Percentiles rank a stretch among this genome's conserved stretches.
phyloP scores from a whole-genome alignment of 2,888 invertebrate genomes.

The Drosophila subquinaria region DNA sequence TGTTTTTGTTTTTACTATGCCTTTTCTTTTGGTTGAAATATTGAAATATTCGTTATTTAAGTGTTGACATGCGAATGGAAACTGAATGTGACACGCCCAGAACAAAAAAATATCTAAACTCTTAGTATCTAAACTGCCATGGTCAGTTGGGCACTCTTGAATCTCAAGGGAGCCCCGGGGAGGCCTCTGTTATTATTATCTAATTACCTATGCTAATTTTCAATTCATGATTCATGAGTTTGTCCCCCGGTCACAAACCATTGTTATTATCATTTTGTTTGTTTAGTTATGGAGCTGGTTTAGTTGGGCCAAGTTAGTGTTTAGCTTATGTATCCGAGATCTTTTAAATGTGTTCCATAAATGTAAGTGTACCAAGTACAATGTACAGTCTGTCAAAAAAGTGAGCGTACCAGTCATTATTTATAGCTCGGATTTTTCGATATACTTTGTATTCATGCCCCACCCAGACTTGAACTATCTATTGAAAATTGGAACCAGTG shows the following conservation, averaged over 20 bases:
- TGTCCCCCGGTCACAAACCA: conserved; percentile 1
- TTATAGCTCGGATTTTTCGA: conserved; percentile 5
- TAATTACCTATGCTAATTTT: conserved; percentile 72
- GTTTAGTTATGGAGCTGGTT: conserved; percentile 2
- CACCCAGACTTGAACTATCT: conserved; percentile 22
- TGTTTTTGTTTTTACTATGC: too few relatives aligned
- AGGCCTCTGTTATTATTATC: conserved; percentile 59
- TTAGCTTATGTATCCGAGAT: conserved; percentile 1
- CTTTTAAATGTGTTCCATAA: conserved; percentile 8
- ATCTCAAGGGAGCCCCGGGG: conserved; percentile 47
- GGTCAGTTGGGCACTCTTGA: conserved; percentile 11
- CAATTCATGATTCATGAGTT: conserved; percentile 37
- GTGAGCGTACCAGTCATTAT: conserved; percentile 1
- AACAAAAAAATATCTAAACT: not conserved
- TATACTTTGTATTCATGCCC: conserved; percentile 7
- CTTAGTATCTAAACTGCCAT: not conserved
- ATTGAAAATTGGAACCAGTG: conserved; percentile 5
- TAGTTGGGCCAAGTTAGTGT: conserved; percentile 7
- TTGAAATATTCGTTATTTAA: conserved; percentile 10
- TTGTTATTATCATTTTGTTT: conserved; percentile 22
- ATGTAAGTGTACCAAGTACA: not conserved
- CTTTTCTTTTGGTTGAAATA: not conserved
- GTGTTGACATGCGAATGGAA: conserved; percentile 60
- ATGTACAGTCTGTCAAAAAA: conserved; percentile 17
- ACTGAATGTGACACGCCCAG: conserved; percentile 51